Conservation (phyloP, 23 tunicate species). For the Corella eumyota region DNA sequence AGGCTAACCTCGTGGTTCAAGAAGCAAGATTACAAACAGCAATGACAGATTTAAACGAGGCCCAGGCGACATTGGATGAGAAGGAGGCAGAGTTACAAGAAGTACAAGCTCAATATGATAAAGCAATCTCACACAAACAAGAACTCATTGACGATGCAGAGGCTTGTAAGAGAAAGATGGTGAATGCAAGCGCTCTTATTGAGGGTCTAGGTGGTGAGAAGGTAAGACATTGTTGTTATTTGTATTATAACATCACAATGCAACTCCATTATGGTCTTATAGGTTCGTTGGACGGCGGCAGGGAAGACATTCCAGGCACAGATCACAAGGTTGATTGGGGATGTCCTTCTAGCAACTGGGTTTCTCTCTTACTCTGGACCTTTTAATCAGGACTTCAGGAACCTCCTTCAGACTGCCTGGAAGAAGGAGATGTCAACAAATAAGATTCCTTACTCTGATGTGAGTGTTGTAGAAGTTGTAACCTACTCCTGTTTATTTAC, state of each 20-base stretch:
- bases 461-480: conserved; percentile 14
- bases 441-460: conserved; percentile 85
- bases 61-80: conserved; percentile 76
- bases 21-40: conserved; percentile 75
- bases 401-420: conserved; percentile 65
- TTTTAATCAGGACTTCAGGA: conserved; percentile 93
- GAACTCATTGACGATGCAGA: conserved; percentile 94
- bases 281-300: conserved; percentile 95
- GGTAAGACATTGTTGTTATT: conserved; percentile 12
- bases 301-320: conserved; percentile 86
- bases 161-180: conserved; percentile 95
- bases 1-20: conserved; percentile 86
- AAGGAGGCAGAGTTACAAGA: conserved; percentile 80
- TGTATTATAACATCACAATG: not conserved
- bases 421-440: conserved; percentile 70
- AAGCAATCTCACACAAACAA: conserved; percentile 86
- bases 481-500: not conserved
- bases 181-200: conserved; percentile 92
- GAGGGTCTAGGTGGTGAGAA: conserved; percentile 95
- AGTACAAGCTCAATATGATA: conserved; percentile 84
- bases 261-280: not conserved
- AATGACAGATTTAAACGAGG: conserved; percentile 66
- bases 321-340: conserved; percentile 81
- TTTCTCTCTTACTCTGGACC: conserved; percentile 89
- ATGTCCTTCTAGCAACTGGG: conserved; percentile 77